Base-by-base conservation (phyloP, 1,140 invertebrate genomes). In the Bombus haemorrhoidalis region DNA sequence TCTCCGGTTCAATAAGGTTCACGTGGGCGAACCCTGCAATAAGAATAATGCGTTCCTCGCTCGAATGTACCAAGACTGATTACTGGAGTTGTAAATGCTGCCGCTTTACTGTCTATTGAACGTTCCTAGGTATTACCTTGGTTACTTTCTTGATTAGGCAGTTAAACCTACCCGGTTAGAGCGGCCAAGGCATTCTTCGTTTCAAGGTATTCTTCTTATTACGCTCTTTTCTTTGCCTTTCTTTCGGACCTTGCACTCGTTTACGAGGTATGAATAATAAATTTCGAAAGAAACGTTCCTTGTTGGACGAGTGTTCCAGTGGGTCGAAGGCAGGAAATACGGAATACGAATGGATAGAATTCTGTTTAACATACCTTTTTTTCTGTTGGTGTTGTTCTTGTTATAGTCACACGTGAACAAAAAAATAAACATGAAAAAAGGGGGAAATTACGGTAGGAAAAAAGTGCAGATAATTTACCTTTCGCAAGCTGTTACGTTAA, bases 261-360 rank as follows among this genome's bases (percentile, higher is more conserved):
- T 77, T 69, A 69, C 64, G 43, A 69, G 64, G n/a, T 80, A 80
- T 80, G 78, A 80, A 80, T 80, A 80, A 69, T 80, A 80, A 80
- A 80, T 80, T 53, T 79, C 77, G 32, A 37, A 37, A 47, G 43
- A 8, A 25, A 53, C 25, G 43, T 53, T 62, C 12, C 37, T 28
- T 39, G 5, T 64, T 28, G 39, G 62, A 80, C 25, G 32, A 43
- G n/a, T 28, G 53, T 37, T 76, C 28, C 32, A 53, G 25, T 12
- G 37, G 15, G 12, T 34, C 15, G 32, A 75, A 75, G 4, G 43
- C 28, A 41, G 15, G 72, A 47, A 74, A 32, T 47, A 10, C 25
- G 62, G 9, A 32, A 64, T 41, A 37, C 22, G 13, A 53, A 47
- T 69, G 25, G 64, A 79, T 62, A 37, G 15, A 32, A 59, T 18